A percentile compares a stretch with the other conserved stretches of the same genome.
Evolutionary conservation across 2,113 vertebrate genomes (phyloP).

Genomic region (Ceratotherium simum): DNA sequence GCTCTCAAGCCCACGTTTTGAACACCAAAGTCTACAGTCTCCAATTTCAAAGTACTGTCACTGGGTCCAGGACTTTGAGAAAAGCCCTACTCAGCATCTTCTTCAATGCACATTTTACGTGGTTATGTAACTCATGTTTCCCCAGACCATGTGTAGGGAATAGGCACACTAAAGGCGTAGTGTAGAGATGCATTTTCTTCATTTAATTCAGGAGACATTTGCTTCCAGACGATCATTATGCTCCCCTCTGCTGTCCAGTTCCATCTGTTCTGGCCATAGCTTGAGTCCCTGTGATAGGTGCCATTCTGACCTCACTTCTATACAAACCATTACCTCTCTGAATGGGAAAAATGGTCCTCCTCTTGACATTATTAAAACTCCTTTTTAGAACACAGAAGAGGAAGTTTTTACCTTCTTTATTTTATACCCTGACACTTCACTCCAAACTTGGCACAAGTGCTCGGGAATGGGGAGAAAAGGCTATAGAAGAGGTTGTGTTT

Average conservation of each 20-base stretch:
- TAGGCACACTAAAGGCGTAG: neutral
- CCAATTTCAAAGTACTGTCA: neutral
- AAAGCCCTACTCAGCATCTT: neutral
- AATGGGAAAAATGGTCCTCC: neutral
- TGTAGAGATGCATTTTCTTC: neutral
- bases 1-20: neutral
- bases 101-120: neutral
- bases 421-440: neutral
- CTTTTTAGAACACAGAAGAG: neutral
- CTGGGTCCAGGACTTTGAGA: neutral
- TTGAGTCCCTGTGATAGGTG: neutral
- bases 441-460: neutral
- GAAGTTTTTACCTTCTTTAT: neutral
- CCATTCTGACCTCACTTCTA: neutral
- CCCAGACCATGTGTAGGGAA: neutral
- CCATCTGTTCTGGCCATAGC: neutral
- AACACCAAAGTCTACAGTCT: neutral
- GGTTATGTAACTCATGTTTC: neutral
- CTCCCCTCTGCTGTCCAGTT: neutral
- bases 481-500: neutral
- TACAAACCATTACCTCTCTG: neutral
- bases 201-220: neutral
- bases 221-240: neutral
- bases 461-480: neutral
- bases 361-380: neutral